Evolutionary conservation across 2,797 vertebrate species (phyloP), one percentile per base, ranked within the genome.

Genomic region (Acanthurus leucopareius): DNA sequence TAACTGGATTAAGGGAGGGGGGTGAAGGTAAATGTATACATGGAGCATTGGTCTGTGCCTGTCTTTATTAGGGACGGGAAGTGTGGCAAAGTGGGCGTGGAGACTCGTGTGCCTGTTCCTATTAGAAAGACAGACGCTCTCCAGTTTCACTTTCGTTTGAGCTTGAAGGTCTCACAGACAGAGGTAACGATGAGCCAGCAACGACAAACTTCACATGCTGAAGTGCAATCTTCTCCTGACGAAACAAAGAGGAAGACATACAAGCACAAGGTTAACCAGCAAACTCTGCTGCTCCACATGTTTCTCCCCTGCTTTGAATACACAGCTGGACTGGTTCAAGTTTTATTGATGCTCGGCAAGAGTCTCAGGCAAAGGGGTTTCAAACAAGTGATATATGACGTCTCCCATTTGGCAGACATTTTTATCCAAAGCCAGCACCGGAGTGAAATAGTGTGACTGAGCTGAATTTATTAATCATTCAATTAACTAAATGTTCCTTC

Each of bases 401-500:
- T 83, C 82, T 86, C 70, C 76, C 79, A 66, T 88, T 91, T 93
- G 92, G 92, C 93, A 91, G 92, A 92, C 91, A 84, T 92, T 93
- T 93, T 93, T 89, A 90, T 94, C 91, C 90, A 90, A 90, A 90
- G 92, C 90, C 90, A 86, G 95, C 93, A 92, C 93, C 94, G 90
- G 97, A 97, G 97, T 98, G 97, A 98, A 98, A 97, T 97, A 98
- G 97, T 97, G 97, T 97, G 97, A 96, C 96, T 95, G 96, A 97
- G 97, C 97, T 97, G 96, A 98, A 98, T 98, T 98, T 99, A 98
- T 98, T 98, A 98, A 98, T 98, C 97, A 98, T 98, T 98, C 97
- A 98, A 98, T 99, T 98, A 99, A 96, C 97, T 99, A 97, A 98
- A 98, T 97, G 97, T 97, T 97, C 97, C 95, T 95, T 96, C 96